A percentile compares a stretch with the other conserved stretches of the same genome.
Conservation (phyloP, 2,797 vertebrate genomes). For the Merluccius polli region DNA sequence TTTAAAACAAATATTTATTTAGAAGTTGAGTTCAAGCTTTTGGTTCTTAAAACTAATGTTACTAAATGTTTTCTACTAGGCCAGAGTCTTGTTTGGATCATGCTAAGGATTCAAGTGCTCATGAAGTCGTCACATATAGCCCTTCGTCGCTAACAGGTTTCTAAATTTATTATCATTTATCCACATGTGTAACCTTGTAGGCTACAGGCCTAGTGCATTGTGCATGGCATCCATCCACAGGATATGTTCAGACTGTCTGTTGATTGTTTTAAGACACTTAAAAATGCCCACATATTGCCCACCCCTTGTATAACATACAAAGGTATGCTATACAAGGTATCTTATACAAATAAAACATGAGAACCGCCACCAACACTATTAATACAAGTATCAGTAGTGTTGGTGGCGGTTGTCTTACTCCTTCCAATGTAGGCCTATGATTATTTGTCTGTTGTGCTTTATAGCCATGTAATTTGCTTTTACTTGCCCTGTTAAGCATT, state of each 20-base stretch:
- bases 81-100: slow-evolving; percentile 64
- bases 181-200: too few relatives aligned
- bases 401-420: too few relatives aligned
- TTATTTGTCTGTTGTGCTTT: too few relatives aligned
- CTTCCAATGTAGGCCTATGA: too few relatives aligned
- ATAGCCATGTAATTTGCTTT: too few relatives aligned
- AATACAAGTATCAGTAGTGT: too few relatives aligned
- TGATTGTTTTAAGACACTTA: not conserved
- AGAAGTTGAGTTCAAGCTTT: not conserved
- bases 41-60: not conserved
- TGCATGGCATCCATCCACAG: not conserved
- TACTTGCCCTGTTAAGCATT: too few relatives aligned
- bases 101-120: slow-evolving; percentile 42
- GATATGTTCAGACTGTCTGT: not conserved
- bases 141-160: slow-evolving; percentile 60
- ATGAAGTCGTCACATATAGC: slow-evolving; percentile 54
- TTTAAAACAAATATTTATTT: not conserved
- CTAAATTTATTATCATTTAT: not conserved
- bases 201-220: not conserved
- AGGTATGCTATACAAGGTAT: too few relatives aligned
- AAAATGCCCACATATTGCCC: not conserved
- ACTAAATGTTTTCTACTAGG: slow-evolving; percentile 37
- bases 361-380: too few relatives aligned
- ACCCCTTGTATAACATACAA: too few relatives aligned
- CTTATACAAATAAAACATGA: too few relatives aligned